Conservation (phyloP, 1,140 invertebrate genomes). For the Drosophila ananassae region DNA sequence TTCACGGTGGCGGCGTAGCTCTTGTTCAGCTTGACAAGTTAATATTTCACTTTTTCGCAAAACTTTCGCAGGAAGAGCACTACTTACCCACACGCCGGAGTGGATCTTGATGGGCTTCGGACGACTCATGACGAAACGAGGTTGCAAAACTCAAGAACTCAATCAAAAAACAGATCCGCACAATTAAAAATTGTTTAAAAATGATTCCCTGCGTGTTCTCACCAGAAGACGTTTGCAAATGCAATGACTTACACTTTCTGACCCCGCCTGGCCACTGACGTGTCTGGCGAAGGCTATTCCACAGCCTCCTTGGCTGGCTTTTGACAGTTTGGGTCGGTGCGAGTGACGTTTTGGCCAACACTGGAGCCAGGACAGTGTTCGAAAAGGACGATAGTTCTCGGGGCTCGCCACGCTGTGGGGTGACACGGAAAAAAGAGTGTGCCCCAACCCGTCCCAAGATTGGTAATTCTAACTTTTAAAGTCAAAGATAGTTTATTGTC, state of each 20-base stretch:
- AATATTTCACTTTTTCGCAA: background rate
- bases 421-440: too few relatives aligned
- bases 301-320: too few relatives aligned
- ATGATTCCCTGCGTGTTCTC: background rate
- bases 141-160: background rate
- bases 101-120: background rate
- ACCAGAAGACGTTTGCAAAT: background rate
- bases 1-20: background rate
- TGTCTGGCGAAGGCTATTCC: too few relatives aligned
- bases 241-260: background rate
- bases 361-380: too few relatives aligned
- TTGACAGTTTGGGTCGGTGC: too few relatives aligned
- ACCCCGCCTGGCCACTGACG: too few relatives aligned
- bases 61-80: background rate
- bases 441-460: too few relatives aligned
- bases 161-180: background rate
- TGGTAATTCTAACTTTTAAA: too few relatives aligned
- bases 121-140: background rate
- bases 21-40: background rate
- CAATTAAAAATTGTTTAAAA: background rate
- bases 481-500: too few relatives aligned
- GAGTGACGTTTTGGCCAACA: too few relatives aligned
- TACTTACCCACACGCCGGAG: background rate
- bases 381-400: too few relatives aligned
- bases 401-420: too few relatives aligned